These are phyloP conservation scores for Corbicula japonica DNA, from an alignment of 2,888 invertebrate species.

Conservation along the genomic window DNA sequence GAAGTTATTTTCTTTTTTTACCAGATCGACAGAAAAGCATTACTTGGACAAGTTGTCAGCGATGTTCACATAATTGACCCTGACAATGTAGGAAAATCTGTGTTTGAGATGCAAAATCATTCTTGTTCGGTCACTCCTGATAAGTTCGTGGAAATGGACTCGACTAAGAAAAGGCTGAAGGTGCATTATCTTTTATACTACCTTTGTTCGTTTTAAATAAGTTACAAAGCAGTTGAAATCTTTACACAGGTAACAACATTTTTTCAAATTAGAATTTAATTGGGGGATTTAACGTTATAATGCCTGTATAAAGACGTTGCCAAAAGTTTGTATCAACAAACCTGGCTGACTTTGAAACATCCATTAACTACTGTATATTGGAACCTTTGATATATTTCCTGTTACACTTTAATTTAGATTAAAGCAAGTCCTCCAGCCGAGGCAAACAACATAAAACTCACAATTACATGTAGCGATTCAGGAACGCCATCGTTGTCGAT, in stretches of 20 bases:
- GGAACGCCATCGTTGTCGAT: slow-evolving; percentile 59
- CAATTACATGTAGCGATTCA: slow-evolving; percentile 67
- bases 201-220: not conserved
- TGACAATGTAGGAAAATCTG: slow-evolving; percentile 62
- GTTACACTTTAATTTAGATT: too few species aligned
- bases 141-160: slow-evolving; percentile 14
- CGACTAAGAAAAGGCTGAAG: slow-evolving; percentile 13
- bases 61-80: slow-evolving; percentile 69
- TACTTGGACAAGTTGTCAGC: slow-evolving; percentile 61
- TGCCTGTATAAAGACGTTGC: too few species aligned
- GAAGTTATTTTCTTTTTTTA: slow-evolving; percentile 9
- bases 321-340: too few species aligned
- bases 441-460: slow-evolving; percentile 41
- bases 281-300: too few species aligned
- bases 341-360: too few species aligned
- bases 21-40: slow-evolving; percentile 66
- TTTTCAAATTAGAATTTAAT: not conserved
- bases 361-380: too few species aligned
- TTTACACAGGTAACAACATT: not conserved
- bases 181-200: not conserved
- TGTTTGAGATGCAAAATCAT: slow-evolving; percentile 67
- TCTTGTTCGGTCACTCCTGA: slow-evolving; percentile 51
- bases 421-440: slow-evolving; percentile 58
- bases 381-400: too few species aligned
- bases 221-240: not conserved